Evolutionary conservation across 2,113 vertebrate species (phyloP).

Genomic region (Leptobrachium leishanense): DNA sequence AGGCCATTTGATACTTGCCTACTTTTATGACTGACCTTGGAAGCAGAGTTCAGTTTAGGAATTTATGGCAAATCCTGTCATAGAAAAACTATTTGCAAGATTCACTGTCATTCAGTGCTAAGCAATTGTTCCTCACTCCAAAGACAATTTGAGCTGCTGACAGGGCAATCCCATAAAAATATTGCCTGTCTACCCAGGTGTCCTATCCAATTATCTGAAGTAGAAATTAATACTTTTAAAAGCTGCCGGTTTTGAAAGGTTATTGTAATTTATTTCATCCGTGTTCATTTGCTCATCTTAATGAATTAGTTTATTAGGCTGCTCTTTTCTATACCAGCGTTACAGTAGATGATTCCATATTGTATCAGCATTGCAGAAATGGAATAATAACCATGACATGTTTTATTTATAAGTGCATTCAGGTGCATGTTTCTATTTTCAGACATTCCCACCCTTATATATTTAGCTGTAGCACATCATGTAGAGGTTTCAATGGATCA

Average conservation of each 20-base stretch:
- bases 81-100: conserved; percentile 86
- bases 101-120: conserved; percentile 84
- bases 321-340: conserved; percentile 77
- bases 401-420: conserved; percentile 70
- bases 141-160: conserved; percentile 84
- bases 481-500: too few relatives aligned
- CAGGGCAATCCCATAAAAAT: conserved; percentile 84
- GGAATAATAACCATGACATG: conserved; percentile 53
- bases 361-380: conserved; percentile 52
- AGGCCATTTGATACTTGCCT: conserved; percentile 69
- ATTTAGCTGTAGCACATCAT: too few relatives aligned
- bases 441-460: too few relatives aligned
- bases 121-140: conserved; percentile 75
- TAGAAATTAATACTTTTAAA: conserved; percentile 90
- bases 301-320: conserved; percentile 76
- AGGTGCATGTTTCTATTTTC: conserved; percentile 69
- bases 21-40: conserved; percentile 80
- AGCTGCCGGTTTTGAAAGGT: conserved; percentile 85
- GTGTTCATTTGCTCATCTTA: conserved; percentile 75
- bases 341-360: conserved; percentile 58
- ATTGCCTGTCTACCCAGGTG: conserved; percentile 76
- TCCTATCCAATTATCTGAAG: conserved; percentile 88
- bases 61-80: conserved; percentile 83
- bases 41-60: conserved; percentile 68
- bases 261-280: conserved; percentile 80